Evolutionary conservation across 1,140 invertebrate genomes (phyloP).

Genomic region (Samia ricini): DNA sequence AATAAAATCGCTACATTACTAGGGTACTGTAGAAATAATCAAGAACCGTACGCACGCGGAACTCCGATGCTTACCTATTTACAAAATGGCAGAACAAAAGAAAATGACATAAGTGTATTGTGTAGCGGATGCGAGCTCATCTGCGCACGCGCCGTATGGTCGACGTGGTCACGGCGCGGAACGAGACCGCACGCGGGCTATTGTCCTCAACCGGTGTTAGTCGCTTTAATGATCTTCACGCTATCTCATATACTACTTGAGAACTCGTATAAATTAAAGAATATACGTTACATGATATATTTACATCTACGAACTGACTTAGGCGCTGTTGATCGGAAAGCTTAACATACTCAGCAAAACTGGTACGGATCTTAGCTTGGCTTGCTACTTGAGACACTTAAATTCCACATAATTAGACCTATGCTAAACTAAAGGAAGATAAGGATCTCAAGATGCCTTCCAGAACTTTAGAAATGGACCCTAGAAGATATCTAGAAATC

Average conservation of each 20-base stretch:
- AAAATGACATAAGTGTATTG: conserved; percentile 14
- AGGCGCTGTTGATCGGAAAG: too few relatives aligned
- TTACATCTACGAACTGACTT: too few relatives aligned
- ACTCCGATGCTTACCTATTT: background rate
- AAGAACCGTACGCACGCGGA: background rate
- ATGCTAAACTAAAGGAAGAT: too few relatives aligned
- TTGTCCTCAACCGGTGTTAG: background rate
- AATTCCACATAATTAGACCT: too few relatives aligned
- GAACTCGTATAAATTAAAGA: background rate
- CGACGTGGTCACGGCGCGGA: background rate
- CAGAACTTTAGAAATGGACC: too few relatives aligned
- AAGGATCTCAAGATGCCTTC: too few relatives aligned
- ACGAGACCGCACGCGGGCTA: conserved; percentile 1
- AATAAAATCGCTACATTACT: background rate
- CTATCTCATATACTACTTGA: background rate
- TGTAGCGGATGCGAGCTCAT: background rate
- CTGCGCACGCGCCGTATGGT: background rate
- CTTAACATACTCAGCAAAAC: too few relatives aligned
- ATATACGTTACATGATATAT: too few relatives aligned
- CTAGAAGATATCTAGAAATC: too few relatives aligned
- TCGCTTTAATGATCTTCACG: background rate
- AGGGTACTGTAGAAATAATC: conserved; percentile 2
- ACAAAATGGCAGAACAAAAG: conserved; percentile 14
- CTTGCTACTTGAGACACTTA: too few relatives aligned
- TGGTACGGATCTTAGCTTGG: too few relatives aligned